Conservation (phyloP, 2,113 vertebrate genomes). For the Trichomycterus rosablanca region DNA sequence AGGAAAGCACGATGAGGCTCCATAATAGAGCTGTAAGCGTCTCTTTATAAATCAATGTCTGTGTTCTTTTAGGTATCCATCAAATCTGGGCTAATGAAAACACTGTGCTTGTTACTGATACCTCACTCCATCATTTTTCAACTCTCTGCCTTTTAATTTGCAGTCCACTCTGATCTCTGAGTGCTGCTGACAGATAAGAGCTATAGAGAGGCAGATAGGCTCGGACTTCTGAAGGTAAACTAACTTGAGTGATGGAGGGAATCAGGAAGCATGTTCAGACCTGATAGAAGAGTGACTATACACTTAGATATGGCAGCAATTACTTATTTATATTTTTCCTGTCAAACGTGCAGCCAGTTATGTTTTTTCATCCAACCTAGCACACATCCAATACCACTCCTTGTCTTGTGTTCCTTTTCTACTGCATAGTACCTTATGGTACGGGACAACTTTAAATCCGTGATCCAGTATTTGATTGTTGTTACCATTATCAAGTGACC, state of each 20-base stretch:
- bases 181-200: conserved; percentile 4
- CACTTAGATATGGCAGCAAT: too few species aligned
- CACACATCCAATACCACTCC: too few species aligned
- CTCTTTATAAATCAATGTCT: conserved; percentile 36
- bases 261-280: neutral
- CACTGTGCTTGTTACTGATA: neutral
- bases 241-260: neutral
- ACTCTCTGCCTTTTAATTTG: conserved; percentile 18
- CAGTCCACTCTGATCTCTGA: conserved; percentile 27
- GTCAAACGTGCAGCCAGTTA: too few species aligned
- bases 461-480: too few species aligned
- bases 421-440: too few species aligned
- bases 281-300: neutral
- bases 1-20: conserved; percentile 2
- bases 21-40: conserved; percentile 29
- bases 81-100: conserved; percentile 32
- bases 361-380: too few species aligned
- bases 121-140: too few species aligned
- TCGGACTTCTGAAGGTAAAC: neutral
- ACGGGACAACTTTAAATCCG: too few species aligned
- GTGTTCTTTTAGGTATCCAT: conserved; percentile 22
- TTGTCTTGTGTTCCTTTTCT: too few species aligned
- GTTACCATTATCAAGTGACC: too few species aligned
- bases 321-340: too few species aligned
- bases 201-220: neutral